A percentile compares a stretch with the other conserved stretches of the same genome.
These are phyloP conservation scores for Oceanites oceanicus DNA, from an alignment of 2,113 vertebrate species.

Conservation along the genomic window DNA sequence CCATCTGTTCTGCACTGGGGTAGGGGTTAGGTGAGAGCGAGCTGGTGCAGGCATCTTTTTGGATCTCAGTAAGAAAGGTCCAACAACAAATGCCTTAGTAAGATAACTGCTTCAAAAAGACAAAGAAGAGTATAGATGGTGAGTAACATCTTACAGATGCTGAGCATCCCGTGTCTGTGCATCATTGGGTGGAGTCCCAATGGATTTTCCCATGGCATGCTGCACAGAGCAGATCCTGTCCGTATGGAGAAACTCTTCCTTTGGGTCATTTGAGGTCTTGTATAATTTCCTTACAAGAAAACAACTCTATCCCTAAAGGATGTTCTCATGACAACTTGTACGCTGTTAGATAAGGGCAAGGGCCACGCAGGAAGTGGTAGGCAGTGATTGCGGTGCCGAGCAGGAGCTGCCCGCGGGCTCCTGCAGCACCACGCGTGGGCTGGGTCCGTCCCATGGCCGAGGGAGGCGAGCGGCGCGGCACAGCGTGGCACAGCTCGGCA, in stretches of 20 bases:
- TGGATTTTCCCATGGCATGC: not conserved
- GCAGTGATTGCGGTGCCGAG: not conserved
- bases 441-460: accelerated
- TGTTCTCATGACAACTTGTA: not conserved
- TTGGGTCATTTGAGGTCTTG: not conserved
- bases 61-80: not conserved
- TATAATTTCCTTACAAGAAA: not conserved
- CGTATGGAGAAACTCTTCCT: not conserved
- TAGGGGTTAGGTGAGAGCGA: not conserved
- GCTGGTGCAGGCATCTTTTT: not conserved
- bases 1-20: not conserved
- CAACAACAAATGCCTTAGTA: not conserved
- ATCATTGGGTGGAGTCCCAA: accelerated
- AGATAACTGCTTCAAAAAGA: not conserved
- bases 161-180: not conserved
- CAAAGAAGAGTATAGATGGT: not conserved
- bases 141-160: not conserved
- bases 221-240: not conserved
- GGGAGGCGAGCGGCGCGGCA: not conserved
- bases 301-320: not conserved
- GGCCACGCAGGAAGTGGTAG: not conserved
- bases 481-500: accelerated
- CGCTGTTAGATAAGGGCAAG: not conserved
- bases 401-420: accelerated
- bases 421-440: accelerated